A percentile compares a stretch with the other conserved stretches of the same genome.
These are phyloP conservation scores for Cotesia chilonis DNA, from an alignment of 1,140 invertebrate genomes.

Conservation along the genomic window DNA sequence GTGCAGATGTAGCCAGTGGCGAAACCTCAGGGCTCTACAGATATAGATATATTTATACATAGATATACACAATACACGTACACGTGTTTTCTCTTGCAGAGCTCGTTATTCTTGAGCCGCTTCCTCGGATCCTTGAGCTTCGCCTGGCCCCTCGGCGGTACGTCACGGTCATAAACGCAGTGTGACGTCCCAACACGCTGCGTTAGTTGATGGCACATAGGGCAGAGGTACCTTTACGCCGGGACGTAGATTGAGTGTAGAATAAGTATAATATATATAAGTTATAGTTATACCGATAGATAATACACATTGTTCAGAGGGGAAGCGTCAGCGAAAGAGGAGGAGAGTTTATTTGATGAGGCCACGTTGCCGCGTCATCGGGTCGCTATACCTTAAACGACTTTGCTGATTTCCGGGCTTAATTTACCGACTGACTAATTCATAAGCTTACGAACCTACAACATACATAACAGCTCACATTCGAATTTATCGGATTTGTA, in stretches of 20 bases:
- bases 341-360: too few species aligned
- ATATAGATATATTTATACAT: neutral
- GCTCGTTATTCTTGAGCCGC: slow-evolving; percentile 28
- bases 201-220: neutral
- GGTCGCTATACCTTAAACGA: neutral
- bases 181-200: slow-evolving; percentile 13
- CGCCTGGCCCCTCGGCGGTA: neutral
- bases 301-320: too few species aligned
- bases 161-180: slow-evolving; percentile 32
- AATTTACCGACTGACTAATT: slow-evolving; percentile 10
- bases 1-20: too few species aligned
- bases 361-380: slow-evolving; percentile 25
- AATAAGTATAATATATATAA: too few species aligned
- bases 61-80: neutral
- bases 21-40: neutral
- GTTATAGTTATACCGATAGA: too few species aligned
- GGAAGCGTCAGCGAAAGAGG: too few species aligned
- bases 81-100: slow-evolving; percentile 27
- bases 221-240: neutral
- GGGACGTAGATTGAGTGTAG: neutral
- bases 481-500: too few species aligned
- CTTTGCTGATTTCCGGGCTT: slow-evolving; percentile 8
- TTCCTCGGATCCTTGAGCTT: slow-evolving; percentile 11
- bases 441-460: too few species aligned
- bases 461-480: too few species aligned